Evolutionary conservation across 2,888 invertebrate genomes (phyloP).

Genomic region (Fragum fragum): DNA sequence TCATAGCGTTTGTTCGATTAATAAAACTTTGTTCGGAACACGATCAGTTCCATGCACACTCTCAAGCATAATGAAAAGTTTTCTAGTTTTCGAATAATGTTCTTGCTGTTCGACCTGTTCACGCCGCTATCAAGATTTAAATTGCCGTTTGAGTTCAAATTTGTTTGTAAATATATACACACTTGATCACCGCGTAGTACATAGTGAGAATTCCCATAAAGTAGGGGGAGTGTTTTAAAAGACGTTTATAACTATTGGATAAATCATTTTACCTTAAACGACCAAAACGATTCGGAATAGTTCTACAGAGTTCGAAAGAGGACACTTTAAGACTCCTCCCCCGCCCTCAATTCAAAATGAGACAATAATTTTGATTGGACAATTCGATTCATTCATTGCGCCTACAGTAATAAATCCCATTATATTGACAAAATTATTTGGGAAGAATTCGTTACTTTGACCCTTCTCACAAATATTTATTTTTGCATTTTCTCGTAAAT

Average conservation of each 20-base stretch:
- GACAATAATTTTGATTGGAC: neutral
- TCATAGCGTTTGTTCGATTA: conserved; percentile 19
- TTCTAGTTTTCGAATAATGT: neutral
- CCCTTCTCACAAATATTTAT: no score
- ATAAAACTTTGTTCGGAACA: conserved; percentile 4
- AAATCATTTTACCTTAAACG: conserved; percentile 18
- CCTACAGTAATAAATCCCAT: neutral
- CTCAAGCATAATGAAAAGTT: conserved; percentile 13
- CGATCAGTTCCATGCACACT: neutral
- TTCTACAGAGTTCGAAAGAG: conserved; percentile 1
- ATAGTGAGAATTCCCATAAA: conserved; percentile 15
- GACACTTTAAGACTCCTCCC: conserved; percentile 17
- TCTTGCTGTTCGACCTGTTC: neutral
- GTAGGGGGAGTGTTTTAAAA: conserved; percentile 25
- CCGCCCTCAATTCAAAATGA: neutral
- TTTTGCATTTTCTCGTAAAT: no score
- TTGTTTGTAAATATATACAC: conserved; percentile 28
- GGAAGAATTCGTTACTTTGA: neutral
- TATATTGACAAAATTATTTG: neutral
- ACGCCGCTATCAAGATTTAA: neutral
- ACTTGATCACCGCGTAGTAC: neutral
- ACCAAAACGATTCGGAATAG: neutral
- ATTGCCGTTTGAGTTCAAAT: conserved; percentile 2
- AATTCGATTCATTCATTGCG: conserved; percentile 2
- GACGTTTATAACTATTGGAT: conserved; percentile 19